These are phyloP conservation scores for Campylomormyrus tamandua DNA, from an alignment of 2,113 vertebrate genomes.

Conservation along the genomic window DNA sequence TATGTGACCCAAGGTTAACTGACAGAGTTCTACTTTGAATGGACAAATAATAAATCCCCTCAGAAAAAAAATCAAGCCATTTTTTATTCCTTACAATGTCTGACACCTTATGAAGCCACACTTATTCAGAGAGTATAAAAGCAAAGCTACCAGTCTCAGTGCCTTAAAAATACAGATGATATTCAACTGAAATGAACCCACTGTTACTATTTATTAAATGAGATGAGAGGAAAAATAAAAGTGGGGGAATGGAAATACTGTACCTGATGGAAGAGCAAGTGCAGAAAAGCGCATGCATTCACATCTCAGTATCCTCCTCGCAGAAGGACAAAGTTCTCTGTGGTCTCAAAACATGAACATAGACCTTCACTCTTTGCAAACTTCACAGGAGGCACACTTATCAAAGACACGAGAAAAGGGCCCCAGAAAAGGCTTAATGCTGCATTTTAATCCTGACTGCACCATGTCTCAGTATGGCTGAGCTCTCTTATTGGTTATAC, in stretches of 20 bases:
- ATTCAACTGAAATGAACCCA: background rate
- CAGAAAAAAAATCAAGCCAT: background rate
- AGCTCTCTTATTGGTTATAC: background rate
- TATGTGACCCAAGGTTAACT: background rate
- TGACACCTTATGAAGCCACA: background rate
- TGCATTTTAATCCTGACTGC: slow-evolving; percentile 37
- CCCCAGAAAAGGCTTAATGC: slow-evolving; percentile 19
- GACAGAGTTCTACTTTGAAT: background rate
- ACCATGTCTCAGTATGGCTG: background rate
- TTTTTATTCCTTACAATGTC: background rate
- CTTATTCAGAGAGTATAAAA: background rate
- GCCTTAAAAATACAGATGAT: background rate
- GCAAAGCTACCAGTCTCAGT: background rate
- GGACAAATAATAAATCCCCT: background rate
- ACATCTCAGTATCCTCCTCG: background rate
- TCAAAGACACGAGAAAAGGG: slow-evolving; percentile 32
- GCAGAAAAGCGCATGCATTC: background rate
- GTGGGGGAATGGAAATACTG: background rate
- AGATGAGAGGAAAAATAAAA: background rate
- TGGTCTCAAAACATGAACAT: background rate
- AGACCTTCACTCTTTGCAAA: background rate
- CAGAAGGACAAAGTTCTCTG: background rate
- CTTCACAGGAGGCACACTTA: slow-evolving; percentile 26
- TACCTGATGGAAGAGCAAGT: background rate
- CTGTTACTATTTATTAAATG: background rate